Conservation (phyloP, 1,140 invertebrate species). For the Procambarus clarkii region DNA sequence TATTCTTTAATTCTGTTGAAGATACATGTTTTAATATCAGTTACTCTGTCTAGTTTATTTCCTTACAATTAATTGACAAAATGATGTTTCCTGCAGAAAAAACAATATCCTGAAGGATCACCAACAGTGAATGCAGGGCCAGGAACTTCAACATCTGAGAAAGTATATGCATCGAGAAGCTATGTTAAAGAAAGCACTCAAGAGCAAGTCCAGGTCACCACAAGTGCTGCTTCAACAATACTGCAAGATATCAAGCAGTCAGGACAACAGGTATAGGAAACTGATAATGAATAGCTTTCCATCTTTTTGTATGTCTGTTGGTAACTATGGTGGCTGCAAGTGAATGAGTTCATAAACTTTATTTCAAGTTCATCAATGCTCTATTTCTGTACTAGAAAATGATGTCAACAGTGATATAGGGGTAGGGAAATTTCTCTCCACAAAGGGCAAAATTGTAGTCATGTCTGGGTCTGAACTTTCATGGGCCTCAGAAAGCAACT, state of each 20-base stretch:
- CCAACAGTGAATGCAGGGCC: not conserved
- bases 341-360: too few species aligned
- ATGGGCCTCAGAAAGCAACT: too few species aligned
- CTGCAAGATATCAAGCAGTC: not conserved
- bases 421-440: too few species aligned
- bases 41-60: not conserved
- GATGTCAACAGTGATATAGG: too few species aligned
- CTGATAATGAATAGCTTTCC: not conserved
- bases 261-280: not conserved
- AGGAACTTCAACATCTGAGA: not conserved
- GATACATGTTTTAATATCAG: not conserved
- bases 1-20: not conserved
- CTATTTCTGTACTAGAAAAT: too few species aligned
- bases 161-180: slow-evolving; percentile 5
- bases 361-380: too few species aligned
- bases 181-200: slow-evolving; percentile 27
- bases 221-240: not conserved
- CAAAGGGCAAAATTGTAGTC: too few species aligned
- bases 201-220: not conserved
- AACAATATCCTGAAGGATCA: not conserved
- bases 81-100: not conserved
- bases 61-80: not conserved
- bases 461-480: too few species aligned
- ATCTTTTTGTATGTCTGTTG: too few species aligned
- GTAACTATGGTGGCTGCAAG: too few species aligned